Evolutionary conservation across 2,113 vertebrate species (phyloP), one percentile per base, ranked within the genome.

Genomic region (Pycnonotus jocosus): DNA sequence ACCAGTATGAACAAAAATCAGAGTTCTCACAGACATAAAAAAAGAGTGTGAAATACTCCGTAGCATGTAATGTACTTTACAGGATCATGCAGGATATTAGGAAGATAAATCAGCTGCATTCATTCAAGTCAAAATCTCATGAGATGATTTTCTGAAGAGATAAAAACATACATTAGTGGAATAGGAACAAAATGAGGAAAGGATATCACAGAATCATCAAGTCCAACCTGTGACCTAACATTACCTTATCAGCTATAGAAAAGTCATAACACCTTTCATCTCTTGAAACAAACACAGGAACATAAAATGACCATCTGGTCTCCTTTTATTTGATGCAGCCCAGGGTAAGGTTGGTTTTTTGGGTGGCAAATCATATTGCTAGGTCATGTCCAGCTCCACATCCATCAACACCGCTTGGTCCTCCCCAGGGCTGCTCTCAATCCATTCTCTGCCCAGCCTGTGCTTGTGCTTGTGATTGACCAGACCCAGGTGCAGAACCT

Each of bases 181-280:
- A n/a, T 16, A 45, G 11, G 13, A 86, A 1, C 4, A 86, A 40
- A 6, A 31, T 82, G 48, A 80, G 57, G 24, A 61, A 7, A 70
- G 1, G 15, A 12, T 44, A 13, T 30, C 30, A 19, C 28, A n/a
- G 30, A 83, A 38, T 54, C 28, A 62, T 14, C 0, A 1, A 38
- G 11, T 47, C 28, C 58, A 54, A 3, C 8, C 19, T 38, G n/a
- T n/a, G 50, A 19, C 40, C 28, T 24, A 28, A 28, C 19, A 19
- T 40, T 38, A 23, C 40, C 12, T 31, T 45, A 38, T n/a, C n/a
- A 73, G 23, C 9, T n/a, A 24, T 16, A 28, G 19, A 70, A 74
- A 79, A 70, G 30, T 3, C 7, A 78, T 57, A n/a, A 68, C 7
- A n/a, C 7, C 0, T 78, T 79, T 85, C 17, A 30, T 13, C 3